phyloP scores from a whole-genome alignment of 2,888 invertebrate species.

The Heliconius charithonia region DNA sequence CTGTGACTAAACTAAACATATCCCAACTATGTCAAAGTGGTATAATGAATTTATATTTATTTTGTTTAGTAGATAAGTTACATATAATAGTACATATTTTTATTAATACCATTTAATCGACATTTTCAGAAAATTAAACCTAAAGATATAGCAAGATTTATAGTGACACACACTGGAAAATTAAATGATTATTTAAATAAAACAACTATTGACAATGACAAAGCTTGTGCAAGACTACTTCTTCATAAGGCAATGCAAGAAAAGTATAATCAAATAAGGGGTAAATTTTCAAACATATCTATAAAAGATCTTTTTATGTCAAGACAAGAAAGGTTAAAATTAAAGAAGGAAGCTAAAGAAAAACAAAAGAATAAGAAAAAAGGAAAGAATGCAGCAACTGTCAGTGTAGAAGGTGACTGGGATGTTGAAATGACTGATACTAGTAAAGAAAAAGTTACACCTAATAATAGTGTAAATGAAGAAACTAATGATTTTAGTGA shows the following conservation, averaged over 20 bases:
- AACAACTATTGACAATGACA: constrained; percentile 67
- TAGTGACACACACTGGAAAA: constrained; percentile 69
- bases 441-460: constrained; percentile 36
- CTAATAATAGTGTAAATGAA: not conserved
- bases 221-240: constrained; percentile 72
- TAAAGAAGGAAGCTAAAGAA: constrained; percentile 72
- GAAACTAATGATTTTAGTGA: constrained; percentile 36
- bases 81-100: too few relatives aligned
- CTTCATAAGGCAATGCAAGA: constrained; percentile 72
- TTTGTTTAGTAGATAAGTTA: not conserved
- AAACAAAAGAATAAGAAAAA: constrained; percentile 63
- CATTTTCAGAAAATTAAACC: constrained; percentile 76
- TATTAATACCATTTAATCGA: not conserved
- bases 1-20: not conserved
- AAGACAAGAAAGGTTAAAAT: constrained; percentile 68
- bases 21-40: not conserved
- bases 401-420: constrained; percentile 66
- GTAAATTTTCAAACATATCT: constrained; percentile 67
- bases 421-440: constrained; percentile 59
- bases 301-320: constrained; percentile 78
- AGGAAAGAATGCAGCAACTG: constrained; percentile 51
- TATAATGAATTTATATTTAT: too few relatives aligned
- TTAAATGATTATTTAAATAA: constrained; percentile 68
- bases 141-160: constrained; percentile 72
- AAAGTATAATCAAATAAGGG: constrained; percentile 69